Base-by-base conservation (phyloP, 2,797 vertebrate species). In the Antrozous pallidus region DNA sequence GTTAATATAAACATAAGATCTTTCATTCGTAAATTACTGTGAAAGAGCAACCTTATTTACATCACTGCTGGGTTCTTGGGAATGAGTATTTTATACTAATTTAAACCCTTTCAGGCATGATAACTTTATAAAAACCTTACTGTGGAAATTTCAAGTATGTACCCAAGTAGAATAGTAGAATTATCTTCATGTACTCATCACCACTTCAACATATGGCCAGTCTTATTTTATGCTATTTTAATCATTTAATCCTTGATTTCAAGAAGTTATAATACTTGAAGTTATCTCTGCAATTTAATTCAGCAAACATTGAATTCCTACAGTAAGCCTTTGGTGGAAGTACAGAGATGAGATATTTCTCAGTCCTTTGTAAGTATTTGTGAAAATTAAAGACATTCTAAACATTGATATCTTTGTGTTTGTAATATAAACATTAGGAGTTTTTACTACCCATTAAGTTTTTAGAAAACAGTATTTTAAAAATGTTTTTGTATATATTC, bases 71-170 rank as follows among this genome's bases (percentile, higher is more conserved):
- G 33, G 63, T 83, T 91, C 17, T 92, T 90, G 54, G 67, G 78
- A 94, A 85, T 89, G n/a, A 81, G 14, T 83, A 28, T 93, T 93
- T 94, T 38, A 54, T 63, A 54, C 5, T 83, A 58, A 67, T 94
- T 89, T 82, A 75, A 91, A 91, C 47, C 18, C 12, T 91, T 94
- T 67, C 33, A 90, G 78, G 56, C 65, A 82, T 38, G 58, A 33
- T 83, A 33, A 4, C 28, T 81, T 93, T 49, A 33, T 70, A 65
- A 70, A 63, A 73, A 42, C 31, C 9, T 56, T 31, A 31, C 16
- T 54, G 5, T 31, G 49, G n/a, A 81, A 28, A 88, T 81, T 86
- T 89, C 63, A 86, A 58, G 69, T 42, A 20, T 51, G 31, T 31
- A 8, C 3, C 33, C 11, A 86, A 67, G 36, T 36, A 80, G 56